Evolutionary conservation across 2,888 invertebrate genomes (phyloP), one percentile per base, ranked within the genome.

Genomic region (Acleris laterana): DNA sequence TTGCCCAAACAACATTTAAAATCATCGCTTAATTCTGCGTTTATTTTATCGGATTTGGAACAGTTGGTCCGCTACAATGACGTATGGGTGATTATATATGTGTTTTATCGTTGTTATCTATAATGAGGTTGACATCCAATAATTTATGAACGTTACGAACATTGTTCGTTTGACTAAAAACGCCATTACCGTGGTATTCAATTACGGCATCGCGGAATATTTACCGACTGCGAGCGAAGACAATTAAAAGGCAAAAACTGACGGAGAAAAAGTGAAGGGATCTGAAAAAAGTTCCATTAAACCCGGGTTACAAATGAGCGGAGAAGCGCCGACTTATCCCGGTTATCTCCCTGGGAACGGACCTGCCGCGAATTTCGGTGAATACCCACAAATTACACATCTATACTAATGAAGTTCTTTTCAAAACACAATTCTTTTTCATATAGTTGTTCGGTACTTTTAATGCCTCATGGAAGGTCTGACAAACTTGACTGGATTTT

Each of bases 231-330:
- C 62, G 68, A 75, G 77, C 74, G 76, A 82, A 83, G 84, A 88
- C 87, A 87, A 90, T 90, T 88, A 87, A 88, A 88, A 85, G 73
- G 78, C 76, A 84, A 86, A 87, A 85, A 85, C 78, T 83, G 87
- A 84, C 84, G 77, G 74, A 74, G 84, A 88, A 87, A 88, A 90
- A 89, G 81, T 83, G 84, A 81, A 79, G 78, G 83, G 83, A 82
- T 83, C 77, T 73, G 74, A 77, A 89, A 88, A 90, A 90, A 88
- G 82, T 86, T 82, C 84, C 85, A 86, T 89, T 88, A 87, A 85
- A 81, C 75, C 81, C 73, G 76, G 74, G 87, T 87, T 86, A 90
- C 88, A 90, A 91, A 91, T 90, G 91, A 85, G 86, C 77, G 77
- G 77, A 81, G 83, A 80, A 79, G 71, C 73, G 69, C 62, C 63